Base-by-base conservation (phyloP, 1,140 invertebrate species). In the Procambarus virginalis region DNA sequence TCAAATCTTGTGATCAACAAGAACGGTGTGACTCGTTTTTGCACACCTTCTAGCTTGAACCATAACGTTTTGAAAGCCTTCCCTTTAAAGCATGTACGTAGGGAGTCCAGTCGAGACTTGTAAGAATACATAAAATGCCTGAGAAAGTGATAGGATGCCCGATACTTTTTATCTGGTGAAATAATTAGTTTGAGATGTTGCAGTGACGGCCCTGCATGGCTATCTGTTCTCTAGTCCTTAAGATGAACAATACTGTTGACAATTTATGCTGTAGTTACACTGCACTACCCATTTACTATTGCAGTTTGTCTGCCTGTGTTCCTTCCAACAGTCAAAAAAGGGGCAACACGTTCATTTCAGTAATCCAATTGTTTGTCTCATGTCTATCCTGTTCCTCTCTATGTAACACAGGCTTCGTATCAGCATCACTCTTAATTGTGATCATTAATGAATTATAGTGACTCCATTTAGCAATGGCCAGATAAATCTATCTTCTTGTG, bases 161-260 rank as follows among this genome's bases (percentile, higher is more conserved):
- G 78, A 88, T 68, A 75, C 79, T 88, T 81, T 22, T 49, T 78
- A 75, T 20, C 45, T 34, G 73, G 46, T 86, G 84, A 51, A 86
- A 75, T 86, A 77, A 75, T 79, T 89, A 89, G 87, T 83, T 76
- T 82, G 73, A 84, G 58, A 89, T 89, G 60, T 84, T 89, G 75
- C 76, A 84, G 75, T 77, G 84, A 78, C 49, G 51, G 70, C 58
- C n/a, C n/a, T 89, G 86, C 86, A 84, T 84, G 75, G 82, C 82
- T 88, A 78, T 89, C 70, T 89, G 81, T 84, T 78, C 82, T 89
- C 73, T 89, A 89, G 79, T 84, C 81, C 81, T 73, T 89, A 89
- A 89, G 81, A 89, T 77, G 87, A n/a, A 89, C 87, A 89, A 89
- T 89, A 89, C 80, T 84, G 64, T 78, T 82, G 12, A 84, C 68